phyloP scores from a whole-genome alignment of 92 coral and sea anemone species.

The Ricordea florida region DNA sequence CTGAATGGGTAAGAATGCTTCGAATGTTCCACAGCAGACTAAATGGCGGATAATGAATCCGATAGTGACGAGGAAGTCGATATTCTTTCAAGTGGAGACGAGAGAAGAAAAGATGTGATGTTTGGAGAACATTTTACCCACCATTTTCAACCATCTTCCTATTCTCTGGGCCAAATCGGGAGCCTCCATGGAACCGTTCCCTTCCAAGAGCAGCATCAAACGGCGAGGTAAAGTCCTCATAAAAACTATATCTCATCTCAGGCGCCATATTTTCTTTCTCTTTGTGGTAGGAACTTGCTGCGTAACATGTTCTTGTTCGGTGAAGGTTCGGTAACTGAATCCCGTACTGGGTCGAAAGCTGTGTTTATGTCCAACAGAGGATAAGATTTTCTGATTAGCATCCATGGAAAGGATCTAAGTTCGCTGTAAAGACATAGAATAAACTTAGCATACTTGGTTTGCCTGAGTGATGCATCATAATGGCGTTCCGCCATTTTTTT shows the following conservation, averaged over 20 bases:
- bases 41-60: slow-evolving; percentile 74
- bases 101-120: slow-evolving; percentile 38
- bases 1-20: slow-evolving; percentile 24
- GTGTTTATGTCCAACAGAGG: too few species aligned
- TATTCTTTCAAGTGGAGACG: slow-evolving; percentile 67
- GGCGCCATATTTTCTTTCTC: slow-evolving; percentile 51
- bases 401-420: too few species aligned
- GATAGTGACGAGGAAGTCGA: slow-evolving; percentile 80
- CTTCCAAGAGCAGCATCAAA: slow-evolving; percentile 13
- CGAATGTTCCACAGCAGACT: slow-evolving; percentile 27
- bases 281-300: slow-evolving; percentile 21
- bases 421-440: too few species aligned
- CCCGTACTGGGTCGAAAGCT: too few species aligned
- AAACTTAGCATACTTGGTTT: too few species aligned
- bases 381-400: too few species aligned
- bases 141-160: slow-evolving; percentile 39
- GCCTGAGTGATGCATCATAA: too few species aligned
- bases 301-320: background rate
- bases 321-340: slow-evolving; percentile 47
- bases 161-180: slow-evolving; percentile 52
- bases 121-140: slow-evolving; percentile 37
- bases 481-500: too few species aligned
- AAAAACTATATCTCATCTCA: slow-evolving; percentile 10
- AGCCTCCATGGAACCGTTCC: slow-evolving; percentile 56
- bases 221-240: slow-evolving; percentile 58